These are phyloP conservation scores for Deilephila porcellus DNA, from an alignment of 2,888 invertebrate genomes.

Conservation along the genomic window DNA sequence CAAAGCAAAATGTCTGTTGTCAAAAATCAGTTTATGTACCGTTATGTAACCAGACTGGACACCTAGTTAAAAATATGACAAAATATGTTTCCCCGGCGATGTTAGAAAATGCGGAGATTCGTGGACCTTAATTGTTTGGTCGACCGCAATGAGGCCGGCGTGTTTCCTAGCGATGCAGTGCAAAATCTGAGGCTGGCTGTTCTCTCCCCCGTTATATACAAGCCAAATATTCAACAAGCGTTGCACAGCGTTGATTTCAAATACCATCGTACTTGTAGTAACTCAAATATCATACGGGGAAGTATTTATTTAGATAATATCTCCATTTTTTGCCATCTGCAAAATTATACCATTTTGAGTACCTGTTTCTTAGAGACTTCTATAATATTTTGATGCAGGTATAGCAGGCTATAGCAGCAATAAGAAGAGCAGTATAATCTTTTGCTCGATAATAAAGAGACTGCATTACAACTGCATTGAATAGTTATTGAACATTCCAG, in stretches of 20 bases:
- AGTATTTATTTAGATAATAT: neutral
- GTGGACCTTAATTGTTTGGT: constrained; percentile 64
- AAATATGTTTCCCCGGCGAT: constrained; percentile 47
- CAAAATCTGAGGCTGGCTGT: constrained; percentile 66
- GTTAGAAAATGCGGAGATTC: constrained; percentile 73
- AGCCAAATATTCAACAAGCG: constrained; percentile 65
- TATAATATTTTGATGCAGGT: no score
- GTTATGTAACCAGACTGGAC: constrained; percentile 12
- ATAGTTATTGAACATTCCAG: neutral
- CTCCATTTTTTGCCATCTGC: neutral
- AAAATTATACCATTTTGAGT: no score
- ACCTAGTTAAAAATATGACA: constrained; percentile 39
- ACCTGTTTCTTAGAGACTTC: no score
- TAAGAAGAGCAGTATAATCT: no score
- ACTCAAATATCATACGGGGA: constrained; percentile 58
- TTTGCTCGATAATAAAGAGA: no score
- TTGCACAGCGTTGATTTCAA: constrained; percentile 66
- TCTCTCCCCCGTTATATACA: constrained; percentile 59
- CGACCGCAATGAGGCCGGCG: constrained; percentile 58
- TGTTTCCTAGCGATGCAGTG: constrained; percentile 64
- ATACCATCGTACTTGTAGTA: constrained; percentile 73
- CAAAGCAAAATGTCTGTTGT: neutral
- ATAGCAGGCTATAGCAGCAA: no score
- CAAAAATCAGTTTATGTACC: neutral
- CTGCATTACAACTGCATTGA: neutral